Evolutionary conservation across 2,113 vertebrate genomes (phyloP), one percentile per base, ranked within the genome.

Genomic region (Nettapus auritus): DNA sequence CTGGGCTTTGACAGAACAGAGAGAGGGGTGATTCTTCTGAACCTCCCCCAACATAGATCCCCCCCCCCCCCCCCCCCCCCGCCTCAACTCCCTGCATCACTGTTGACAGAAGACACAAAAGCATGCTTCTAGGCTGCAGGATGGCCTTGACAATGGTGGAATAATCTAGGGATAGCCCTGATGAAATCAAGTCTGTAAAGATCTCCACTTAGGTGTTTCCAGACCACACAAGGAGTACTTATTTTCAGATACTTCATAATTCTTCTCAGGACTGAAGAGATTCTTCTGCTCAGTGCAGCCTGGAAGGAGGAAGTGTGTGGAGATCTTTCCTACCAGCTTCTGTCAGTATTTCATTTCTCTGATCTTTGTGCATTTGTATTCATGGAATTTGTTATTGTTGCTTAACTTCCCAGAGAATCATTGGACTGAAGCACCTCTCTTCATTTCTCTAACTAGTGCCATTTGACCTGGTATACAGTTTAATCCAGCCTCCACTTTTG

Each of bases 311-410:
- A 92, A 80, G 20, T 31, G 19, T 29, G 71, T 89, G 48, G 64
- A 92, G 70, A 48, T 46, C 64, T 89, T 87, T 66, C 57, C 83
- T 57, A 64, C 26, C 16, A 7, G 2, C 11, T 34, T 83, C 62
- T 40, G 33, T 11, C 68, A 57, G 46, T 64, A 86, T 84, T 93
- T 90, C 63, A 73, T 85, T 90, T 91, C 28, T 64, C 60, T 86
- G 34, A 77, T 96, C 93, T 84, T 90, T 53, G 81, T 96, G 68
- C 93, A 96, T 97, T 98, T 95, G 90, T 98, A 98, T 98, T 98
- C 96, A 97, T 97, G 95, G 96, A 97, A 98, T 98, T 97, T 97
- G 95, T 98, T 96, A 90, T 84, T 97, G 96, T 98, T 98, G 95
- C 93, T 98, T 98, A 98, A 97, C 97, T 97, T 98, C 93, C 93